Base-by-base conservation (phyloP, 2,113 vertebrate species). In the Tilapia sparmanii region DNA sequence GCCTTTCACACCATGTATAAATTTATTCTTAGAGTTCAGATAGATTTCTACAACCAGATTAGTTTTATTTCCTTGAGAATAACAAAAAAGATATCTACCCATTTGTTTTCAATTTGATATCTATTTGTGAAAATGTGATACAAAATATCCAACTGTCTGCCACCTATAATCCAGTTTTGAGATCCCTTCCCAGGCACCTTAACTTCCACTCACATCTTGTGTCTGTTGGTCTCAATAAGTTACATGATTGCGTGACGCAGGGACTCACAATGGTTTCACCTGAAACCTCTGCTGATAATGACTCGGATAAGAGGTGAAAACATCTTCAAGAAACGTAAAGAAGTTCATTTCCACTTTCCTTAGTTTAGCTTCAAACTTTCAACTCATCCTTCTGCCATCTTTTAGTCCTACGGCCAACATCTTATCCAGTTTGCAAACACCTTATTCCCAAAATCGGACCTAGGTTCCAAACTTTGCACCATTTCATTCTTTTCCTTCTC, bases 141-240 rank as follows among this genome's bases (percentile, higher is more conserved):
- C 10, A 1, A 35, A 35, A 66, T 66, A 22, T 66, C 31, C 33
- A 66, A 22, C 29, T 11, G 29, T 61, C 59, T 35, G 59, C 1
- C 16, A 33, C 29, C 29, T 63, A 35, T 12, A 31, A 0, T 18
- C 0, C 0, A 35, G 10, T n/a, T 63, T n/a, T 35, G 59, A 35
- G 31, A n/a, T 63, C 10, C 3, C 0, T 63, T 63, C 31, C 6
- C 59, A 63, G 59, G 1, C 3, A 0, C 10, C 59, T 35, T 35
- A 35, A 63, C 31, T 63, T 35, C 59, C 59, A 63, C 31, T 35
- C 59, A 35, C 59, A 63, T 3, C 59, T n/a, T 35, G 59, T 1
- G 4, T 35, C 31, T 35, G 59, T 63, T 35, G 59, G 31, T 63
- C 31, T 35, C 59, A 12, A 35, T 35, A 63, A 63, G 59, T 35